Conservation (phyloP, 2,797 vertebrate species). For the Acestrorhynchus altus region DNA sequence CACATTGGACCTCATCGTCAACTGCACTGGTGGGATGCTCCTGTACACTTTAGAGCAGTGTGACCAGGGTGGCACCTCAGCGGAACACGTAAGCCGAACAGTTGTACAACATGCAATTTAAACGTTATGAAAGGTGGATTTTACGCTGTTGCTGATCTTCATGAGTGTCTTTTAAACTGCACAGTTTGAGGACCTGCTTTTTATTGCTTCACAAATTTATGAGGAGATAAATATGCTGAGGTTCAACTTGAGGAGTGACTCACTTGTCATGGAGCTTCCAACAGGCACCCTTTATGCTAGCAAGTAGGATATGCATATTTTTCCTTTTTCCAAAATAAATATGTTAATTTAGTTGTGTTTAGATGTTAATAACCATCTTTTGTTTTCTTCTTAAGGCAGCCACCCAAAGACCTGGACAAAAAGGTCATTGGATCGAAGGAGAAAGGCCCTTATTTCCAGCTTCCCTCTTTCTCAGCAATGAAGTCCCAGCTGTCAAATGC, state of each 20-base stretch:
- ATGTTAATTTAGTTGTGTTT: no score
- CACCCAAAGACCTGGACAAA: slow-evolving; percentile 3
- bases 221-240: slow-evolving; percentile 10
- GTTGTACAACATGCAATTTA: not conserved
- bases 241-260: fast-evolving
- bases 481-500: not conserved
- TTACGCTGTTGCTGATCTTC: not conserved
- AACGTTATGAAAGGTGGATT: no score
- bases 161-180: slow-evolving; percentile 14
- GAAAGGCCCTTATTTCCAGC: slow-evolving; percentile 48
- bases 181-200: slow-evolving; percentile 64
- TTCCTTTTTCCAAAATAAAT: no score
- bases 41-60: slow-evolving; percentile 65
- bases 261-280: slow-evolving; percentile 38
- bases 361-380: not conserved
- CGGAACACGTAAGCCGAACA: slow-evolving; percentile 26
- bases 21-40: slow-evolving; percentile 65
- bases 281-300: slow-evolving; percentile 66
- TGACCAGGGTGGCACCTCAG: not conserved
- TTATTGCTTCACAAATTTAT: slow-evolving; percentile 60
- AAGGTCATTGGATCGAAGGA: slow-evolving; percentile 58
- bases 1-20: slow-evolving; percentile 12
- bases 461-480: slow-evolving; percentile 65
- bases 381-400: slow-evolving; percentile 46
- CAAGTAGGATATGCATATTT: slow-evolving; percentile 59